These are phyloP conservation scores for Drosophila suboccidentalis DNA, from an alignment of 2,888 invertebrate species.

Conservation along the genomic window DNA sequence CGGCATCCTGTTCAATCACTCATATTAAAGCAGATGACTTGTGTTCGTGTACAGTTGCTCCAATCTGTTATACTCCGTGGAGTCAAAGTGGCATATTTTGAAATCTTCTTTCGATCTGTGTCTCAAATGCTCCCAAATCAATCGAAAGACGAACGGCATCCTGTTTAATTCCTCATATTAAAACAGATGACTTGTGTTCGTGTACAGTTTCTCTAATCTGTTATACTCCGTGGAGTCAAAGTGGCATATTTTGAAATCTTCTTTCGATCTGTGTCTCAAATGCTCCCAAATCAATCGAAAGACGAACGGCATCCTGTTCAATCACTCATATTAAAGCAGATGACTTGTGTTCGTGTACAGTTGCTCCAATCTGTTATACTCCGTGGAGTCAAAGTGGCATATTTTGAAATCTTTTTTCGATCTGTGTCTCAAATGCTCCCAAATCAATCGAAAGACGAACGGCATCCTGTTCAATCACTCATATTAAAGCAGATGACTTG, in stretches of 20 bases:
- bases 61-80: conserved; percentile 24
- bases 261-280: conserved; percentile 39
- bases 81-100: conserved; percentile 57
- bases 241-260: conserved; percentile 28
- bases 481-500: too few relatives aligned
- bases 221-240: conserved; percentile 33
- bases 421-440: conserved; percentile 54
- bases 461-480: too few relatives aligned
- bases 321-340: conserved; percentile 45
- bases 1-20: conserved; percentile 42
- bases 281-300: conserved; percentile 31
- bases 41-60: conserved; percentile 27
- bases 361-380: background rate
- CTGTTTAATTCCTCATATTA: conserved; percentile 43
- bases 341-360: conserved; percentile 50
- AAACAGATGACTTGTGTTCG: conserved; percentile 58
- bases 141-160: conserved; percentile 40
- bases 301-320: conserved; percentile 54
- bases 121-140: conserved; percentile 60
- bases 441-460: background rate
- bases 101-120: conserved; percentile 13
- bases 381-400: conserved; percentile 53
- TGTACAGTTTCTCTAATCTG: conserved; percentile 7
- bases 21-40: conserved; percentile 55
- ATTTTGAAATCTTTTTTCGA: conserved; percentile 4